Conservation (phyloP, 64 coral and sea anemone species). For the Montipora capricornis region DNA sequence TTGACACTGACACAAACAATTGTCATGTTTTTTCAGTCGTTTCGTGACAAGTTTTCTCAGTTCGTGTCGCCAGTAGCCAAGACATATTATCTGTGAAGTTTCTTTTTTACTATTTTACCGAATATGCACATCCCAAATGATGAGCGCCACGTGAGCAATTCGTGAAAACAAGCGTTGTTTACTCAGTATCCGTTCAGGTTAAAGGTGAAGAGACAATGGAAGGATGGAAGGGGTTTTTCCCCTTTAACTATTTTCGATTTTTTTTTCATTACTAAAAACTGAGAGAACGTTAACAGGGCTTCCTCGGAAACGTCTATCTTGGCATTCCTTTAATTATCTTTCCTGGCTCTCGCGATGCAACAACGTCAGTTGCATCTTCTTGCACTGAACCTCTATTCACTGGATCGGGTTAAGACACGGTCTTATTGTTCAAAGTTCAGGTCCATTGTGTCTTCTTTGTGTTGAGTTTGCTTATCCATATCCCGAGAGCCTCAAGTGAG, state of each 20-base stretch:
- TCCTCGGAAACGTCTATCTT: background rate
- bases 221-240: background rate
- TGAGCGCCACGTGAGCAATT: background rate
- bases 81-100: background rate
- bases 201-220: background rate
- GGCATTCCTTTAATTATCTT: background rate
- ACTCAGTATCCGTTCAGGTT: background rate
- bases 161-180: background rate
- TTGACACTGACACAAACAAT: background rate
- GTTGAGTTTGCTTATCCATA: too few species aligned
- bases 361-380: too few species aligned
- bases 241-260: background rate
- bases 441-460: too few species aligned
- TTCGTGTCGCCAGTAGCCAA: background rate
- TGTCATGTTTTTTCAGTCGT: background rate
- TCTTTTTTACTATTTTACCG: background rate
- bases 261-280: background rate
- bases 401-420: too few species aligned
- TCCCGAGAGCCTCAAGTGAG: background rate
- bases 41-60: background rate
- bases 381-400: too few species aligned
- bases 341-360: too few species aligned
- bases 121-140: background rate
- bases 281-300: too few species aligned
- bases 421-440: too few species aligned